Base-by-base conservation (phyloP, 2,113 vertebrate genomes). In the Gasterosteus nipponicus region DNA sequence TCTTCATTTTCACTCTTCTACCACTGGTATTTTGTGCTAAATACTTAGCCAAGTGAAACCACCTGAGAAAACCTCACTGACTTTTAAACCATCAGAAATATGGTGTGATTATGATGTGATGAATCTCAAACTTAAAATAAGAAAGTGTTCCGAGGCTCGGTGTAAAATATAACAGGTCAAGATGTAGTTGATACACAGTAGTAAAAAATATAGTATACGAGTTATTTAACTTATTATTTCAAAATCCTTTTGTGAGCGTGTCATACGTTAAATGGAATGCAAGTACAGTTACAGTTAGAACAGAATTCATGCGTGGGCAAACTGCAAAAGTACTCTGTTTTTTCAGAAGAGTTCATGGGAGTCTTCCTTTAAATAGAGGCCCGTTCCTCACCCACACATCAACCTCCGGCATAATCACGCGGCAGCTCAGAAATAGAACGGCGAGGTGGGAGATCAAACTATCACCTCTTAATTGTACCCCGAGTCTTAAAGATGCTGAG, bases 391-490 rank as follows among this genome's bases (percentile, higher is more conserved):
- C 84, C 75, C 78, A 31, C 89, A 65, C 70, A 81, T 88, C 87
- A 90, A 83, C 86, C 85, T 87, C 85, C 67, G 67, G 82, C 82
- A 92, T 77, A 87, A 92, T 92, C 92, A 92, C 84, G 57, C 84
- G 22, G 81, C 85, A 69, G 86, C 82, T 87, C 87, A 66, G 88
- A 91, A 93, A 92, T 93, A 92, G 92, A 92, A 86, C 80, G 80
- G 86, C 53, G 86, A 92, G 89, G 93, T 91, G 90, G 87, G 87
- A 92, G 90, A 91, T 89, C 92, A 92, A 93, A 90, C 91, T 93
- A 89, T 93, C 93, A 93, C 93, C 93, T 93, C 93, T 88, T 93
- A 93, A 93, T 93, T 93, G 91, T 93, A 90, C 88, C 90, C 88
- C 3, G 77, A 90, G 87, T 91, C 91, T 92, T 89, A 91, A 87